phyloP scores from a whole-genome alignment of 2,797 vertebrate species.

The Tokudaia tokunoshimensis region DNA sequence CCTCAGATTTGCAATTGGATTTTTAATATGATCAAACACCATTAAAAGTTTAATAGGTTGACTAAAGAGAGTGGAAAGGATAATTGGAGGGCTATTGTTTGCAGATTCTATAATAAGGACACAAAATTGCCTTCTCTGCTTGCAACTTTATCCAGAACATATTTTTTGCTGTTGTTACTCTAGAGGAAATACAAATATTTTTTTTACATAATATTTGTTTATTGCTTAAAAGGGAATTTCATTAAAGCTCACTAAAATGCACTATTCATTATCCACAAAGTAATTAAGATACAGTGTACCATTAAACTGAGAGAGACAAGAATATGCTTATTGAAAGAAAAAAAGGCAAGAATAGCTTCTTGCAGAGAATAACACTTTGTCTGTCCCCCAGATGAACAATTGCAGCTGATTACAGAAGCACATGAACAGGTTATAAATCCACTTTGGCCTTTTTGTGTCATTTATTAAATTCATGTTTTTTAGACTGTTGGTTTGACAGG shows the following conservation, averaged over 20 bases:
- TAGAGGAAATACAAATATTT: background rate
- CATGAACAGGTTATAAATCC: slow-evolving; percentile 1
- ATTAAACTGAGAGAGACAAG: background rate
- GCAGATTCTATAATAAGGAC: background rate
- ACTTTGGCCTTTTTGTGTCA: slow-evolving; percentile 17
- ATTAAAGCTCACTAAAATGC: background rate
- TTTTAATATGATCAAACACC: slow-evolving; percentile 25
- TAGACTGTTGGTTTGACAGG: background rate
- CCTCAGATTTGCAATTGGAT: background rate
- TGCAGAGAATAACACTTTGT: background rate
- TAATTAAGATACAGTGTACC: background rate
- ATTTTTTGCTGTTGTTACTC: background rate
- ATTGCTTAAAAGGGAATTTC: slow-evolving; percentile 49
- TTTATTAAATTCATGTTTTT: slow-evolving; percentile 52
- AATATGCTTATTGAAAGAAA: background rate
- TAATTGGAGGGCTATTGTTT: background rate
- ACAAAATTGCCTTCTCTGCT: background rate
- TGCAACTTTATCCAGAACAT: background rate
- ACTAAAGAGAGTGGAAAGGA: background rate
- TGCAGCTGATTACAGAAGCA: background rate
- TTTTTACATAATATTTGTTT: slow-evolving; percentile 1
- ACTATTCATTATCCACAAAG: background rate
- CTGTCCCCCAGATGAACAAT: background rate
- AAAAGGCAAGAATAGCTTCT: background rate
- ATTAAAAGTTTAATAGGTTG: slow-evolving; percentile 11